Conservation (phyloP, 2,888 invertebrate species). For the Rhagophthalmus giganteus region DNA sequence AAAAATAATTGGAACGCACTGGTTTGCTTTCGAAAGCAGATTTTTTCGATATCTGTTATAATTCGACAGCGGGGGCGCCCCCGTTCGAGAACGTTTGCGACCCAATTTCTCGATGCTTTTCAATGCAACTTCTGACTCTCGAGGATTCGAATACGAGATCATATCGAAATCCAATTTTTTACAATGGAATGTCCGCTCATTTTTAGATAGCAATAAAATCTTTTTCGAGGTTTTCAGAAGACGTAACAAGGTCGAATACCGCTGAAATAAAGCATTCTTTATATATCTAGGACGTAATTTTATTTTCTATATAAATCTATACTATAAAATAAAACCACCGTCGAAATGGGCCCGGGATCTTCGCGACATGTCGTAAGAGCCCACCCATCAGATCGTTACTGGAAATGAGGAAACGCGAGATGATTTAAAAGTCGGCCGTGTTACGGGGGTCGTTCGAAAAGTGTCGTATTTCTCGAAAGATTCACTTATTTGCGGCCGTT, state of each 20-base stretch:
- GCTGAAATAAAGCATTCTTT: not conserved
- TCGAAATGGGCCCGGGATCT: not conserved
- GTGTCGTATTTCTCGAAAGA: no score
- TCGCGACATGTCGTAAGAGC: not conserved
- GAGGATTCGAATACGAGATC: slow-evolving; percentile 16
- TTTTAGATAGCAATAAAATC: slow-evolving; percentile 11
- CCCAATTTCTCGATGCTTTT: slow-evolving; percentile 10
- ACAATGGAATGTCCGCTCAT: slow-evolving; percentile 15
- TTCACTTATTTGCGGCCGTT: no score
- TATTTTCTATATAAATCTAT: not conserved
- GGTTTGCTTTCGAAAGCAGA: slow-evolving; percentile 7
- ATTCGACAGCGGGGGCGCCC: not conserved
- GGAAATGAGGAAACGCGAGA: no score
- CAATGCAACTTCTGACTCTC: slow-evolving; percentile 12
- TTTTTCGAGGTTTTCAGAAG: slow-evolving; percentile 7
- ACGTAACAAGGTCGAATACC: not conserved
- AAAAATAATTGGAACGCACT: not conserved
- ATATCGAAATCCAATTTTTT: slow-evolving; percentile 23
- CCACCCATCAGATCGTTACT: no score
- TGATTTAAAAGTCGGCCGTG: no score
- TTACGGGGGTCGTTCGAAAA: no score
- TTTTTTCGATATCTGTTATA: slow-evolving; percentile 7
- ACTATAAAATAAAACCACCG: not conserved
- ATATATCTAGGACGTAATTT: not conserved
- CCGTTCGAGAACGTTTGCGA: slow-evolving; percentile 6